phyloP scores from a whole-genome alignment of 2,113 vertebrate species.

The Charadrius vociferus region DNA sequence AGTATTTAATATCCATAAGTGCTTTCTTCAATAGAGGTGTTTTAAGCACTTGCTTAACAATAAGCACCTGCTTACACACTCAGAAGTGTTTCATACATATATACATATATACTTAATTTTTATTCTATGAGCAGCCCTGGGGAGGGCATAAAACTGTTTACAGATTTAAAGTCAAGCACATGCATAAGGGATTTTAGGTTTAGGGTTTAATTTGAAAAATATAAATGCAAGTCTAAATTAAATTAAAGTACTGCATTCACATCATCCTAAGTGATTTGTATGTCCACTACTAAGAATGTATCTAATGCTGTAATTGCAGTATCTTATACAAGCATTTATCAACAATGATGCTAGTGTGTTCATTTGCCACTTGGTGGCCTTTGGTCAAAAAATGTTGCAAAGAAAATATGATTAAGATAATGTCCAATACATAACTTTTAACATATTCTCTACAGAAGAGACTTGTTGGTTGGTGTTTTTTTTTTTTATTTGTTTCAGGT shows the following conservation, averaged over 20 bases:
- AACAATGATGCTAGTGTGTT: not conserved
- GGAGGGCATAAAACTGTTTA: not conserved
- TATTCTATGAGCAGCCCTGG: not conserved
- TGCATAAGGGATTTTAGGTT: not conserved
- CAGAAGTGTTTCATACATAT: not conserved
- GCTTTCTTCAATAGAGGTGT: not conserved
- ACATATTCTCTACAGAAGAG: not conserved
- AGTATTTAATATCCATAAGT: not conserved
- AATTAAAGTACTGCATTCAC: not conserved
- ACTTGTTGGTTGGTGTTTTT: fast-evolving
- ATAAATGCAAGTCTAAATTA: not conserved
- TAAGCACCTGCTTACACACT: not conserved
- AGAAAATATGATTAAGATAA: not conserved
- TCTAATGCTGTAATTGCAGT: not conserved
- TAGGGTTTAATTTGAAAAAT: constrained; percentile 13
- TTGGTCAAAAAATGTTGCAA: not conserved
- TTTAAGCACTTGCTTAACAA: not conserved
- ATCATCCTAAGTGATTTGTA: not conserved
- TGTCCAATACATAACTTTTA: not conserved
- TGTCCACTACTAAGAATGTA: not conserved
- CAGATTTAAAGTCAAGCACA: not conserved
- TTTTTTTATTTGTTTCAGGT: not conserved
- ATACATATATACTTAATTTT: not conserved
- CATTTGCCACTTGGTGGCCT: not conserved
- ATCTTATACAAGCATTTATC: not conserved